Evolutionary conservation across 2,888 invertebrate genomes (phyloP).

Genomic region (Plebejus anna): DNA sequence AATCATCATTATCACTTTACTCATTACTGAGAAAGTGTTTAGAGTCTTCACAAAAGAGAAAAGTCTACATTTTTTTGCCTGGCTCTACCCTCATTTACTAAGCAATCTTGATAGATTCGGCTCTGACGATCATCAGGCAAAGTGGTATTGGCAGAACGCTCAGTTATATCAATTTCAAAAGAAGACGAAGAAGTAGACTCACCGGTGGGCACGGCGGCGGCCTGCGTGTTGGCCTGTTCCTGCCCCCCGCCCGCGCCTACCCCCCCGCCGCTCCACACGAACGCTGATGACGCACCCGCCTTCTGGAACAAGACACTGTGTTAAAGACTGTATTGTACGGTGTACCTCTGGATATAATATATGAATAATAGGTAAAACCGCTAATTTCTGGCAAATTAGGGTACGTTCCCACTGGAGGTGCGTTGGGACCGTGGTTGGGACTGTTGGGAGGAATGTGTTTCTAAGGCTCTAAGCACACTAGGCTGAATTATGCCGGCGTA

Average conservation of each 20-base stretch:
- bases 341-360: not conserved
- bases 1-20: no score
- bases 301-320: constrained; percentile 79
- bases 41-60: no score
- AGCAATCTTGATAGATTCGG: no score
- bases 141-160: not conserved
- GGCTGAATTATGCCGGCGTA: no score
- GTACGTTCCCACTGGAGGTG: no score
- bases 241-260: constrained; percentile 78
- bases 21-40: no score
- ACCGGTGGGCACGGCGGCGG: constrained; percentile 82
- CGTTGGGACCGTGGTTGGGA: no score
- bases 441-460: no score
- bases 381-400: no score
- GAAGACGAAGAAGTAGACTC: constrained; percentile 36
- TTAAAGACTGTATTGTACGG: constrained; percentile 14
- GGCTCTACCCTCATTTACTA: not conserved
- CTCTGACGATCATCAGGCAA: not conserved
- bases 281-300: constrained; percentile 80
- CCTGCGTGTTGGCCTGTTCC: constrained; percentile 76
- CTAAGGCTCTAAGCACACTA: no score
- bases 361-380: no score
- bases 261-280: constrained; percentile 81
- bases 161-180: not conserved
- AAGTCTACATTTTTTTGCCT: not conserved